phyloP scores from a whole-genome alignment of 2,888 invertebrate species.

The Caenorhabditis sp. region DNA sequence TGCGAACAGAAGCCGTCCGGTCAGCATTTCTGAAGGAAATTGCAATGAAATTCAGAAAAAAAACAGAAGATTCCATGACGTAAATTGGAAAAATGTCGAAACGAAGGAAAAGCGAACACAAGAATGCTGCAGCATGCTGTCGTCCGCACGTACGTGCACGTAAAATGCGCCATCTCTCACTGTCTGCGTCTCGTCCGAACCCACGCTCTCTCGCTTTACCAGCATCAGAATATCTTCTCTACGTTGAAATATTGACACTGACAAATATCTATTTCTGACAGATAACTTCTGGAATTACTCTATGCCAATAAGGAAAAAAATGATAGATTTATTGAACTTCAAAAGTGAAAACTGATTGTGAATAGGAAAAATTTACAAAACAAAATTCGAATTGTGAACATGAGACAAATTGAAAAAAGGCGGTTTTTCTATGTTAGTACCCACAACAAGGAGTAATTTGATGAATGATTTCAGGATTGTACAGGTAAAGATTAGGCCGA shows the following conservation, averaged over 20 bases:
- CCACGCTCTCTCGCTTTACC: neutral
- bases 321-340: neutral
- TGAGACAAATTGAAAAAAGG: neutral
- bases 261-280: neutral
- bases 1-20: constrained; percentile 22
- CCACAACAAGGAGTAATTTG: neutral
- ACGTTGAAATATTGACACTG: neutral
- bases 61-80: too few species aligned
- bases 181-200: neutral
- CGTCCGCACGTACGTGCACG: neutral
- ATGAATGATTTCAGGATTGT: neutral
- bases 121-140: too few species aligned
- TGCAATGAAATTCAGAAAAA: too few species aligned
- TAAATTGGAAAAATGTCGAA: neutral
- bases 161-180: neutral
- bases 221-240: neutral
- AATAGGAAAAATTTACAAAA: neutral
- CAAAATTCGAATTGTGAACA: neutral
- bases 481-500: neutral
- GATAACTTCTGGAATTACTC: too few species aligned
- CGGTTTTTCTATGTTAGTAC: neutral
- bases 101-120: too few species aligned
- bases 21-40: constrained; percentile 38
- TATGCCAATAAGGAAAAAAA: too few species aligned
- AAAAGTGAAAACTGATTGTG: constrained; percentile 3